These are phyloP conservation scores for Cybosia mesomella DNA, from an alignment of 2,888 invertebrate genomes.

Conservation along the genomic window DNA sequence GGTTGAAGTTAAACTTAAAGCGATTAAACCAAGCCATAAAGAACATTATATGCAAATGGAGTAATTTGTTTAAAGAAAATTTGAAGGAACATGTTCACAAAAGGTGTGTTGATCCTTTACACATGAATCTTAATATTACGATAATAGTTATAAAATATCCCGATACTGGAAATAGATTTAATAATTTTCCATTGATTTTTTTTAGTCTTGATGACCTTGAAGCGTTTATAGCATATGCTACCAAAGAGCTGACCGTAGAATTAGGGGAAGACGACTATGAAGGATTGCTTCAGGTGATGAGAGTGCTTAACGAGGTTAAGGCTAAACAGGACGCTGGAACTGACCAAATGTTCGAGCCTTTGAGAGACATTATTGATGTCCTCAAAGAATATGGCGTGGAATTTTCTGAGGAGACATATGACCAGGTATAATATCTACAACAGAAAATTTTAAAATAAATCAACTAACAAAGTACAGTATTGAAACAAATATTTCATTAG, in stretches of 20 bases:
- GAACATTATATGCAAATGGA: slow-evolving; percentile 95
- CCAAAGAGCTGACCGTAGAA: slow-evolving; percentile 90
- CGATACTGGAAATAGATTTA: background rate
- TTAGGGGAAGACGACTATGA: slow-evolving; percentile 95
- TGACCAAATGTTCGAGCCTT: slow-evolving; percentile 96
- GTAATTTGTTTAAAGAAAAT: slow-evolving; percentile 94
- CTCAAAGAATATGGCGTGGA: slow-evolving; percentile 95
- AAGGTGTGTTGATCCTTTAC: slow-evolving; percentile 76
- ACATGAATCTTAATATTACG: background rate
- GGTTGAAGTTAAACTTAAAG: slow-evolving; percentile 93
- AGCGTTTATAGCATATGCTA: slow-evolving; percentile 92
- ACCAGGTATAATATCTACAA: slow-evolving; percentile 84
- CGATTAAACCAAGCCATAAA: slow-evolving; percentile 94
- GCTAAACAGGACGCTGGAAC: slow-evolving; percentile 89
- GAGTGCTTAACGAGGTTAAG: slow-evolving; percentile 93
- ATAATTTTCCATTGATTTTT: background rate
- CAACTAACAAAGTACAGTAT: background rate
- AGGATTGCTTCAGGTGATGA: slow-evolving; percentile 93
- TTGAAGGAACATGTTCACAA: slow-evolving; percentile 93
- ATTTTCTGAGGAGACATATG: slow-evolving; percentile 92
- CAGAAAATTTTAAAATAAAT: background rate
- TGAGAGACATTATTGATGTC: slow-evolving; percentile 94
- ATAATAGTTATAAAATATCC: background rate
- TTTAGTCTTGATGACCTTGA: slow-evolving; percentile 92
- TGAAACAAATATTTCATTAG: background rate